Percentiles rank a stretch among this genome's conserved stretches.
Evolutionary conservation across 2,888 invertebrate genomes (phyloP).

Genomic region (Nemotelus pantherinus): DNA sequence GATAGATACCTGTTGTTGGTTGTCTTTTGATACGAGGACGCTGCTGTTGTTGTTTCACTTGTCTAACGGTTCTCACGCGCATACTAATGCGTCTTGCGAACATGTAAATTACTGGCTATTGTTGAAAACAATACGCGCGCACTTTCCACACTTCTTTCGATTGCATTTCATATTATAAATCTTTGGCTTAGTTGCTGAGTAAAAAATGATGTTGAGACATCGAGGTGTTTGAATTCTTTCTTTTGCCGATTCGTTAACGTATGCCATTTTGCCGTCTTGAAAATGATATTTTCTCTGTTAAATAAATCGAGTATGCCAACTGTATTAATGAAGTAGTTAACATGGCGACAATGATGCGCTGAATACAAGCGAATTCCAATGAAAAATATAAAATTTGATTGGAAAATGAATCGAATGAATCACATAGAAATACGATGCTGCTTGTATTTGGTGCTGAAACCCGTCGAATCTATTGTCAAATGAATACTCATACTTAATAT

Average conservation of each 20-base stretch:
- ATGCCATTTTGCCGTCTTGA: slow-evolving; percentile 21
- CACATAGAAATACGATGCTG: no score
- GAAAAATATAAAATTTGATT: no score
- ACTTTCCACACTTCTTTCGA: slow-evolving; percentile 4
- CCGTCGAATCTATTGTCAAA: no score
- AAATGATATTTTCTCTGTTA: no score
- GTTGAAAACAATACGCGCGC: slow-evolving; percentile 15
- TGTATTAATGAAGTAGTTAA: no score
- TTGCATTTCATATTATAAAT: slow-evolving; percentile 14
- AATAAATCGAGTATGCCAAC: no score
- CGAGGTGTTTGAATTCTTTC: slow-evolving; percentile 24
- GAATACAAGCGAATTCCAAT: no score
- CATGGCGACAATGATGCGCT: no score
- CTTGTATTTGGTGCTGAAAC: no score
- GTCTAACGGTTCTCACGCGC: slow-evolving; percentile 71
- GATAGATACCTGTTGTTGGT: slow-evolving; percentile 38
- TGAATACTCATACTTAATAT: no score
- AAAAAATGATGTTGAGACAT: slow-evolving; percentile 1
- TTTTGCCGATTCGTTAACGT: slow-evolving; percentile 28
- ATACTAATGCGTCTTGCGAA: slow-evolving; percentile 45
- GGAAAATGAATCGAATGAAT: no score
- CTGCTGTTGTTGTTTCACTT: slow-evolving; percentile 77
- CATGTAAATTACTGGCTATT: neutral
- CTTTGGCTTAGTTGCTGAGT: neutral
- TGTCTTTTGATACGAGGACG: slow-evolving; percentile 55